A percentile compares a stretch with the other conserved stretches of the same genome.
Evolutionary conservation across 1,140 invertebrate species (phyloP).

Genomic region (Drosophila ohnishii): DNA sequence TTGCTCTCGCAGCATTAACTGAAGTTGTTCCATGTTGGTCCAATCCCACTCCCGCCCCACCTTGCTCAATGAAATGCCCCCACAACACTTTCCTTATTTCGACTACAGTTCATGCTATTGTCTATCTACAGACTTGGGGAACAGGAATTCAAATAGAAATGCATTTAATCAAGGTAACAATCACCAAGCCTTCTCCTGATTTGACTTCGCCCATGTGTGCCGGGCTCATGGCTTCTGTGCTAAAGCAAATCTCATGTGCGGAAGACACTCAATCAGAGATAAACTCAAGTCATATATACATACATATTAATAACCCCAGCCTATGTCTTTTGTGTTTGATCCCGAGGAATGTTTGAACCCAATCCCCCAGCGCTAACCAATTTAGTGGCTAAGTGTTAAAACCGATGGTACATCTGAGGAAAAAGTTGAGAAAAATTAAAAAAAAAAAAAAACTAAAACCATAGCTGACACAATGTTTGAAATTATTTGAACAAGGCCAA

Average conservation of each 20-base stretch:
- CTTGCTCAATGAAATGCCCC: conserved; percentile 20
- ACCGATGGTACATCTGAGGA: conserved; percentile 42
- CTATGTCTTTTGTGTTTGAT: conserved; percentile 62
- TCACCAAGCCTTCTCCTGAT: conserved; percentile 12
- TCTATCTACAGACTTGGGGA: conserved; percentile 76
- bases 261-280: conserved; percentile 18
- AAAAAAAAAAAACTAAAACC: conserved; percentile 54
- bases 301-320: conserved; percentile 25
- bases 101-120: conserved; percentile 60
- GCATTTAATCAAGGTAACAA: conserved; percentile 69
- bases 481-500: conserved; percentile 52
- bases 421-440: conserved; percentile 34
- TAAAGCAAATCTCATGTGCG: conserved; percentile 53
- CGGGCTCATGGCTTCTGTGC: conserved; percentile 60
- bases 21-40: conserved; percentile 65
- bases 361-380: conserved; percentile 42
- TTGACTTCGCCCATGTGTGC: conserved; percentile 35
- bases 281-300: conserved; percentile 10
- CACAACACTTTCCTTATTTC: conserved; percentile 1
- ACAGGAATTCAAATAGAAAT: conserved; percentile 55
- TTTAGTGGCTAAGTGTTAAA: conserved; percentile 22
- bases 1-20: conserved; percentile 72
- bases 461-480: conserved; percentile 83
- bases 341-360: conserved; percentile 39
- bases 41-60: conserved; percentile 3